Conservation (phyloP, 2,113 vertebrate genomes). For the Amphilophus citrinellus region DNA sequence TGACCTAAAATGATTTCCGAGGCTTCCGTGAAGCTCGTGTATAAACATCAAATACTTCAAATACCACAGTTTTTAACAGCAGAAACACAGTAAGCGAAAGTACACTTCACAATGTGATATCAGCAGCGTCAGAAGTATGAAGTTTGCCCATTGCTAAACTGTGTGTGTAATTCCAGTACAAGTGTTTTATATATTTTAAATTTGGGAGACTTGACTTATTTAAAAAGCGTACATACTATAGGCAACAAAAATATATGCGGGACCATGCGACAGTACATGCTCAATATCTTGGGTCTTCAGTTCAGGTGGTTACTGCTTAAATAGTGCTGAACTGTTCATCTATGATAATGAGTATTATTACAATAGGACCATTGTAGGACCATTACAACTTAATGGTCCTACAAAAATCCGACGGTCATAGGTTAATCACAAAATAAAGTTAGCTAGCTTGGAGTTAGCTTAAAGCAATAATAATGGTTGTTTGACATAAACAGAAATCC, state of each 20-base stretch:
- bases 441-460: too few species aligned
- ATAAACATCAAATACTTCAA: constrained; percentile 32
- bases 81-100: neutral
- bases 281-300: too few species aligned
- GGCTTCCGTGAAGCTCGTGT: constrained; percentile 25
- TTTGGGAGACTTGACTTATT: neutral
- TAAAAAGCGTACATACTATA: neutral
- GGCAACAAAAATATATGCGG: too few species aligned
- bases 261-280: too few species aligned
- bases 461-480: too few species aligned
- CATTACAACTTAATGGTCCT: too few species aligned
- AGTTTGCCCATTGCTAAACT: neutral
- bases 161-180: neutral
- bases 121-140: constrained; percentile 32
- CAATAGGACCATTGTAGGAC: too few species aligned
- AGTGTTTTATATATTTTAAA: neutral
- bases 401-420: too few species aligned
- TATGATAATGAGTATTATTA: too few species aligned
- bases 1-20: constrained; percentile 44
- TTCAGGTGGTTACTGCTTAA: too few species aligned
- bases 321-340: too few species aligned
- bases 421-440: too few species aligned
- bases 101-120: neutral
- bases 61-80: constrained; percentile 17
- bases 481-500: neutral